These are phyloP conservation scores for Argya squamiceps DNA, from an alignment of 2,797 vertebrate species.

Conservation along the genomic window DNA sequence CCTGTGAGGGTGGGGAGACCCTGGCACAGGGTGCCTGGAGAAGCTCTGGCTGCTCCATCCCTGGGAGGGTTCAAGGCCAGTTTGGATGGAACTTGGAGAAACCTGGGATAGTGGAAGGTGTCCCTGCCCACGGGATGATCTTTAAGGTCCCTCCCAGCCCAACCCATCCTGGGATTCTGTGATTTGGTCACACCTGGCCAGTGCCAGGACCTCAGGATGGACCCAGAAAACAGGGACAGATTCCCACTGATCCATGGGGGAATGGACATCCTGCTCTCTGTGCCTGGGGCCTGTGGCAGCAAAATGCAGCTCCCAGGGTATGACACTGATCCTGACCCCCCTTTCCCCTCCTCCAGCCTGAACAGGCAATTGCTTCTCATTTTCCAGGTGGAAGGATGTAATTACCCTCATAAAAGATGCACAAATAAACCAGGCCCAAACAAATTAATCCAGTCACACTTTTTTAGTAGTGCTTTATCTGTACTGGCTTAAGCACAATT, in stretches of 20 bases:
- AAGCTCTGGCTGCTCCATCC: neutral
- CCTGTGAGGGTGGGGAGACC: accelerated
- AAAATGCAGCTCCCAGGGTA: conserved; percentile 77
- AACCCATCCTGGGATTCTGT: neutral
- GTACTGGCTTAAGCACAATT: neutral
- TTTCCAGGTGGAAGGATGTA: conserved; percentile 78
- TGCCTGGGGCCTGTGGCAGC: conserved; percentile 78
- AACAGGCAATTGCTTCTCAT: conserved; percentile 68
- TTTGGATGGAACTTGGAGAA: accelerated
- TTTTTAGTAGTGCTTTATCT: neutral
- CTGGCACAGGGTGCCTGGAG: neutral
- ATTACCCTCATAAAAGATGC: conserved; percentile 72
- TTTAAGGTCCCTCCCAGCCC: neutral
- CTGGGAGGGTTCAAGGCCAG: neutral
- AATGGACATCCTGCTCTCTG: conserved; percentile 63
- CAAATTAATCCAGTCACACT: neutral
- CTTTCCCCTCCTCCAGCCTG: conserved; percentile 79
- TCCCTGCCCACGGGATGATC: neutral
- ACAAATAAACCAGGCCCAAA: neutral
- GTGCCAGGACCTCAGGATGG: neutral
- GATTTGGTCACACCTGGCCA: neutral
- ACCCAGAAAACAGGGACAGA: neutral
- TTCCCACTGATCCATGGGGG: neutral
- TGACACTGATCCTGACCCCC: conserved; percentile 59
- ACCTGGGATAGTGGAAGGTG: accelerated